Conservation (phyloP, 2,888 invertebrate genomes). For the Griposia aprilina region DNA sequence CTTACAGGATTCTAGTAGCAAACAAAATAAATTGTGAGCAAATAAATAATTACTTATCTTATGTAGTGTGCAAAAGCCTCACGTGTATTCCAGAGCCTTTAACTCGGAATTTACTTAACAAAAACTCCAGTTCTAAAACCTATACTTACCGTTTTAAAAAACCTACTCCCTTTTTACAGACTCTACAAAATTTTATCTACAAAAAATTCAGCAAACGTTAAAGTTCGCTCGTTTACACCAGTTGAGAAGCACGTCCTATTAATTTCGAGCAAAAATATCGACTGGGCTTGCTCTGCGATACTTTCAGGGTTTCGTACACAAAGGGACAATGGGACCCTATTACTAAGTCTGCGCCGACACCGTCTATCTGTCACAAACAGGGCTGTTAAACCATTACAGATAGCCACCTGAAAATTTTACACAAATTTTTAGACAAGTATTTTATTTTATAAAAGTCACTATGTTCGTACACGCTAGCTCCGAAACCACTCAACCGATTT, state of each 20-base stretch:
- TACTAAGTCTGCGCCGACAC: neutral
- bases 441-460: too few species aligned
- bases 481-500: too few species aligned
- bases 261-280: slow-evolving; percentile 61
- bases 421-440: too few species aligned
- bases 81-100: neutral
- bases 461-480: neutral
- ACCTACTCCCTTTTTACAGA: too few species aligned
- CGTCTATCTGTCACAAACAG: neutral
- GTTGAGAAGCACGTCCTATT: slow-evolving; percentile 38
- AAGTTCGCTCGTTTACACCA: slow-evolving; percentile 40
- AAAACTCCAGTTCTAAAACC: neutral
- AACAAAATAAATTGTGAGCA: neutral
- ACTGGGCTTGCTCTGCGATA: slow-evolving; percentile 32
- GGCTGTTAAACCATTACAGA: neutral
- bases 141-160: neutral
- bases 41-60: neutral
- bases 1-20: neutral
- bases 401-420: too few species aligned
- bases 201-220: slow-evolving; percentile 40
- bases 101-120: neutral
- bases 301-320: slow-evolving; percentile 24
- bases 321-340: too few species aligned
- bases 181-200: neutral
- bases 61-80: neutral